A percentile compares a stretch with the other conserved stretches of the same genome.
Evolutionary conservation across 2,113 vertebrate species (phyloP).

Genomic region (Zootoca vivipara): DNA sequence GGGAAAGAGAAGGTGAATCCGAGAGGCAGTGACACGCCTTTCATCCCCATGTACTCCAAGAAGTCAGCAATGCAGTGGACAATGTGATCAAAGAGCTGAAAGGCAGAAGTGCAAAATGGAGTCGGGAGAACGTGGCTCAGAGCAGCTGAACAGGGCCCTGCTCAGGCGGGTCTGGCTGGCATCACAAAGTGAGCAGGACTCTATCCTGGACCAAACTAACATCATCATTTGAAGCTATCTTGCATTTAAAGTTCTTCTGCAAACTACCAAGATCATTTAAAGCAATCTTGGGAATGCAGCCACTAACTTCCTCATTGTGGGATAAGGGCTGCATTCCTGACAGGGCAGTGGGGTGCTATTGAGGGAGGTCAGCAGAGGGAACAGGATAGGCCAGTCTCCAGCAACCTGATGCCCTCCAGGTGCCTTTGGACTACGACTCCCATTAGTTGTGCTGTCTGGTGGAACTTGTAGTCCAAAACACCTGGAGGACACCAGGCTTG

Average conservation of each 20-base stretch:
- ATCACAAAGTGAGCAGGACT: not conserved
- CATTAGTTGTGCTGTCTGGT: too few species aligned
- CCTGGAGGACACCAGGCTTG: too few species aligned
- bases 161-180: not conserved
- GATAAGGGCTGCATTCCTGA: too few species aligned
- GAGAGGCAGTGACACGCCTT: slow-evolving; percentile 85
- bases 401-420: too few species aligned
- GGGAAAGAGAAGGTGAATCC: slow-evolving; percentile 99
- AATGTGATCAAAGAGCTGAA: slow-evolving; percentile 93
- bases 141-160: not conserved
- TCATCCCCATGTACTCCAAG: slow-evolving; percentile 96
- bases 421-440: too few species aligned
- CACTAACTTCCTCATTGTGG: too few species aligned
- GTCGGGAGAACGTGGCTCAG: not conserved
- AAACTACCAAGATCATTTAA: not conserved
- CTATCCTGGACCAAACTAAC: not conserved
- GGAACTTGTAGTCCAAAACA: too few species aligned
- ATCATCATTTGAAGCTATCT: not conserved
- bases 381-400: not conserved
- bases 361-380: not conserved
- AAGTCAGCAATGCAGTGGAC: slow-evolving; percentile 93
- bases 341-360: not conserved
- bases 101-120: not conserved
- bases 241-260: too few species aligned
- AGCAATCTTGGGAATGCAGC: too few species aligned